phyloP scores from a whole-genome alignment of 2,888 invertebrate genomes.

The Galerucella nymphaeae region DNA sequence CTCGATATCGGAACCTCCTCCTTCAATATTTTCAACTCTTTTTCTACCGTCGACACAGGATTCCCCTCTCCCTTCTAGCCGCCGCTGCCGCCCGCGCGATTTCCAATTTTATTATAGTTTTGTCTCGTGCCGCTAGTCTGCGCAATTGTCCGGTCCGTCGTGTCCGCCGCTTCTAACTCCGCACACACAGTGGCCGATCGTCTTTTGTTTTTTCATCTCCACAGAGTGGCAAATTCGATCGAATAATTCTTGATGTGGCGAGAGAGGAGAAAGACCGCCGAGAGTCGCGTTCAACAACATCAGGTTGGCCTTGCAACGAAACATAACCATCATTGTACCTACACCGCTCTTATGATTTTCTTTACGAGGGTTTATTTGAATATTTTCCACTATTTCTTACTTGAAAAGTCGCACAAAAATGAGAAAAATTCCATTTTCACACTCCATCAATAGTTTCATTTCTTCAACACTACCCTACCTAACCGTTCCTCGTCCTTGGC shows the following conservation, averaged over 20 bases:
- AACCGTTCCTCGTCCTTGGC: no score
- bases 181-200: slow-evolving; percentile 42
- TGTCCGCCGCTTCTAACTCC: slow-evolving; percentile 2
- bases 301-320: slow-evolving; percentile 39
- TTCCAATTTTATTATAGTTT: slow-evolving; percentile 63
- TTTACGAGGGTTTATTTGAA: not conserved
- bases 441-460: no score
- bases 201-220: slow-evolving; percentile 39
- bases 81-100: slow-evolving; percentile 49
- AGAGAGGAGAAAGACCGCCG: slow-evolving; percentile 21
- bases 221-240: slow-evolving; percentile 40
- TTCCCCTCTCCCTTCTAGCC: slow-evolving; percentile 40
- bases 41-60: slow-evolving; percentile 48
- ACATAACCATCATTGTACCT: slow-evolving; percentile 3
- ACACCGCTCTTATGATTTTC: not conserved
- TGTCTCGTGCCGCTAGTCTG: slow-evolving; percentile 49
- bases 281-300: slow-evolving; percentile 26
- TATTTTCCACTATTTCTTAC: not conserved
- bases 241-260: slow-evolving; percentile 37
- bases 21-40: slow-evolving; percentile 58
- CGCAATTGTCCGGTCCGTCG: slow-evolving; percentile 46
- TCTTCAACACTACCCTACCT: no score
- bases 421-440: no score
- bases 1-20: slow-evolving; percentile 61
- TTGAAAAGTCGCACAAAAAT: no score